A percentile compares a stretch with the other conserved stretches of the same genome.
phyloP scores from a whole-genome alignment of 1,140 invertebrate species.

The Dreissena rostriformis region DNA sequence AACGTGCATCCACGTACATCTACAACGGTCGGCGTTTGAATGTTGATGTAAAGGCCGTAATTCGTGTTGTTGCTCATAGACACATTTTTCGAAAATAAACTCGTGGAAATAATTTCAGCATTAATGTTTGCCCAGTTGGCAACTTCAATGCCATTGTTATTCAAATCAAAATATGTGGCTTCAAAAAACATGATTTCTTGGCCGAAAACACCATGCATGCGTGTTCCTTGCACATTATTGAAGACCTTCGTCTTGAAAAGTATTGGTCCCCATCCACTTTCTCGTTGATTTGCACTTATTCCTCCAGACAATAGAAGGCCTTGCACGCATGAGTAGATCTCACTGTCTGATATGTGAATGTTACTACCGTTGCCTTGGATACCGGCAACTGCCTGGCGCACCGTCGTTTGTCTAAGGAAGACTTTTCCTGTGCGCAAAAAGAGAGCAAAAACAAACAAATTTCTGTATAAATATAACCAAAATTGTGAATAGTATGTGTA shows the following conservation, averaged over 20 bases:
- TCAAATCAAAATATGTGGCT: background rate
- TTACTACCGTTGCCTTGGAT: conserved; percentile 20
- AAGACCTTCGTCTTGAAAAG: background rate
- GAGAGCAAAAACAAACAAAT: background rate
- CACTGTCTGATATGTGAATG: conserved; percentile 1
- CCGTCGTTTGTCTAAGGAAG: background rate
- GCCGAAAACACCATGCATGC: background rate
- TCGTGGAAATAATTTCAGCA: background rate
- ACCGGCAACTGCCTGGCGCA: conserved; percentile 1
- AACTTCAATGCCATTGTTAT: background rate
- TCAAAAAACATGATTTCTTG: background rate
- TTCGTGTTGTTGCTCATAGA: conserved; percentile 11
- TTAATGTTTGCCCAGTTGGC: background rate
- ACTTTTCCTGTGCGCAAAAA: conserved; percentile 2
- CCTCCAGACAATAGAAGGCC: conserved; percentile 14
- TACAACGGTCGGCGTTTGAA: background rate
- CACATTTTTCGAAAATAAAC: background rate
- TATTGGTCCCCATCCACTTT: background rate
- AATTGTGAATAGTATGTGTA: background rate
- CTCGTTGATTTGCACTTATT: background rate
- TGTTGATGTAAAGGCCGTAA: background rate
- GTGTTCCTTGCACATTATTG: background rate
- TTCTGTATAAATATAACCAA: background rate
- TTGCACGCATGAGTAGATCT: conserved; percentile 1
- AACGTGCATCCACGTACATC: background rate